Conservation (phyloP, 92 coral and sea anemone genomes). For the Plumapathes pennacea region DNA sequence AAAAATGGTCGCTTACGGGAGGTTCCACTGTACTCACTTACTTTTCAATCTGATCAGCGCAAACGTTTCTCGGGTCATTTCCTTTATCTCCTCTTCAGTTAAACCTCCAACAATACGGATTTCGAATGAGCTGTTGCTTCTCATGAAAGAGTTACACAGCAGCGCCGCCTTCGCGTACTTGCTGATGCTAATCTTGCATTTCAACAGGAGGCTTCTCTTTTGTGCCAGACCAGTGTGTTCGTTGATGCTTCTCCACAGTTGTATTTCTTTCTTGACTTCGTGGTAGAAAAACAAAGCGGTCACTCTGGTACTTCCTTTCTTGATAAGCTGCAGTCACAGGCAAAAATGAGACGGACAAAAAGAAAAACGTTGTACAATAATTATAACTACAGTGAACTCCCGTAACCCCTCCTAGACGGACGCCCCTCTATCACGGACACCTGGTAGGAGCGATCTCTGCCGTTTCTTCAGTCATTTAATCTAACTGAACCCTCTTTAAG, state of each 20-base stretch:
- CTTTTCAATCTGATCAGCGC: slow-evolving; percentile 61
- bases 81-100: slow-evolving; percentile 16
- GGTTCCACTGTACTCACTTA: too few relatives aligned
- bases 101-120: slow-evolving; percentile 58
- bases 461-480: too few relatives aligned
- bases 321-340: slow-evolving; percentile 17
- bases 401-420: too few relatives aligned
- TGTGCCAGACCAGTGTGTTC: slow-evolving; percentile 5
- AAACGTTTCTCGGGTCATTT: slow-evolving; percentile 43
- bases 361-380: neutral
- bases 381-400: too few relatives aligned
- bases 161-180: slow-evolving; percentile 62
- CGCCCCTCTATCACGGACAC: too few relatives aligned
- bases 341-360: neutral
- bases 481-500: too few relatives aligned
- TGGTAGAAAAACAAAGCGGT: slow-evolving; percentile 64
- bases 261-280: slow-evolving; percentile 52
- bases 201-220: slow-evolving; percentile 21
- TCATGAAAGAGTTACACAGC: slow-evolving; percentile 57
- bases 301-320: slow-evolving; percentile 26
- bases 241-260: slow-evolving; percentile 38
- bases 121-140: slow-evolving; percentile 55
- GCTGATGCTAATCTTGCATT: slow-evolving; percentile 42
- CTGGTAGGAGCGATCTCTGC: too few relatives aligned
- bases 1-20: too few relatives aligned